Base-by-base conservation (phyloP, 2,113 vertebrate species). In the Daubentonia madagascariensis region DNA sequence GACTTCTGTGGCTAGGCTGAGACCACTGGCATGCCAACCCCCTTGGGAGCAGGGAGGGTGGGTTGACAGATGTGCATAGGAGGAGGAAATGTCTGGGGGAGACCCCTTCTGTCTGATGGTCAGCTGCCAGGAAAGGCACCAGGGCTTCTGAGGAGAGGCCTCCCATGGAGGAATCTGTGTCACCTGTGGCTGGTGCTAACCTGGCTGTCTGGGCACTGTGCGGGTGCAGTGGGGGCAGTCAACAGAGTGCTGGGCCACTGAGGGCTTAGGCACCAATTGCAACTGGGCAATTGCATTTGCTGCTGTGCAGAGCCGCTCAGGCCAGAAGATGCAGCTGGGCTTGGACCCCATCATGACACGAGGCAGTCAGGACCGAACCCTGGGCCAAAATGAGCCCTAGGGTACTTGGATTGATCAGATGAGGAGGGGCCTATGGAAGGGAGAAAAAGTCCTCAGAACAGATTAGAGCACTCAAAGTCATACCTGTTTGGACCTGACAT, bases 211-310 rank as follows among this genome's bases (percentile, higher is more conserved):
- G 23, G 63, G 37, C 32, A 8, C 70, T 28, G 23, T 17, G 37
- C 63, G 11, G 30, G 70, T 11, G 50, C 8, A 6, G 8, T 0
- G 4, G 4, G 25, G 43, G 32, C 14, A 9, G 9, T 13, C 45
- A 14, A 45, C 75, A 50, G 73, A 67, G 23, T 23, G 5, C 8
- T 0, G 32, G 32, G 43, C 40, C 40, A 23, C 61, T n/a, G 0
- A 8, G 10, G 48, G 70, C 76, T 14, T 10, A 35, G 63, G 78
- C 57, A 48, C 13, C 91, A 18, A 0, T n/a, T 43, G 61, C 40
- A 12, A 3, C 0, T 1, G 40, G 28, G 20, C 59, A 6, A 12
- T 10, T 8, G 9, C 37, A 7, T 22, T 43, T 50, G 83, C 32
- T 37, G 16, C n/a, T 32, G 65, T 37, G 35, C 59, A 12, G 59